Conservation (phyloP, 1,140 invertebrate genomes). For the Rhagoletis zephyria region DNA sequence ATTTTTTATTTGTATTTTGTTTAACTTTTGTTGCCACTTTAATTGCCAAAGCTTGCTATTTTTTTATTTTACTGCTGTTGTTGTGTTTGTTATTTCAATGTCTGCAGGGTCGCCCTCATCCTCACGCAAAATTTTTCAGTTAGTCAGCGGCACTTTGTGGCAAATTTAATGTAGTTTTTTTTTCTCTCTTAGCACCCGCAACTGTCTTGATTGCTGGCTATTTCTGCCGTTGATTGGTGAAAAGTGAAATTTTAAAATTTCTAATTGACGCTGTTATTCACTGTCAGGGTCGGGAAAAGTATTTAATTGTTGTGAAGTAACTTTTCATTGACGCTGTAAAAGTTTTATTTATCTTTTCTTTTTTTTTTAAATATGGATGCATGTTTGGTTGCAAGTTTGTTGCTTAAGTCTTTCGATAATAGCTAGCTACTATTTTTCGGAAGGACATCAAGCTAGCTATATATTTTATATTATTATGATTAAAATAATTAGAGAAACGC, state of each 20-base stretch:
- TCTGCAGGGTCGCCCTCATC: background rate
- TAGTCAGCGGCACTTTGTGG: background rate
- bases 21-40: conserved; percentile 14
- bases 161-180: background rate
- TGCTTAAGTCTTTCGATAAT: too few relatives aligned
- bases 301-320: background rate
- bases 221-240: background rate
- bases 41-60: background rate
- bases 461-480: too few relatives aligned
- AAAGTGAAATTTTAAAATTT: conserved; percentile 40
- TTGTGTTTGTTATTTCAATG: background rate
- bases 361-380: too few relatives aligned
- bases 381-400: too few relatives aligned
- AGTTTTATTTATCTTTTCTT: background rate
- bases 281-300: background rate
- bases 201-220: background rate
- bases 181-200: background rate
- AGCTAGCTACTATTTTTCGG: too few relatives aligned
- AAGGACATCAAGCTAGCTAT: too few relatives aligned
- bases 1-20: background rate
- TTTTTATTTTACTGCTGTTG: background rate
- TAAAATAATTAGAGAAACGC: too few relatives aligned
- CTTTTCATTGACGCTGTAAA: background rate
- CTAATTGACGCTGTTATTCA: conserved; percentile 23
- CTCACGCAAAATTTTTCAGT: background rate